Base-by-base conservation (phyloP, 2,888 invertebrate genomes). In the Pseudolycoriella hygida region DNA sequence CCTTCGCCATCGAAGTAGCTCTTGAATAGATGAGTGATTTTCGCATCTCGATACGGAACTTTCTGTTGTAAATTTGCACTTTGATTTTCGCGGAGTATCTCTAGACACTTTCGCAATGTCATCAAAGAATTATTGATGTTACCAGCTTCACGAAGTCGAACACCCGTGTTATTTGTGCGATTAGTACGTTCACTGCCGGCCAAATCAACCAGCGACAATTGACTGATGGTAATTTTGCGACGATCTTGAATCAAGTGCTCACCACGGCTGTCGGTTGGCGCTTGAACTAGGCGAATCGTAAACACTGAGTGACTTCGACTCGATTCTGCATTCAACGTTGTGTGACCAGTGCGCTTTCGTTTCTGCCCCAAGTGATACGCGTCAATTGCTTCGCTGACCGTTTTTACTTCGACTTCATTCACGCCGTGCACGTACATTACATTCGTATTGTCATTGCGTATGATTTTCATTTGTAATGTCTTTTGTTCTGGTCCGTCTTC, bases 1-100 rank as follows among this genome's bases (percentile, higher is more conserved):
- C 97, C 96, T 60, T 93, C 87, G 0, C 96, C 94, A 61, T 98
- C 97, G 61, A 98, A 97, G 67, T 85, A 98, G 60, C 87, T 94
- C 62, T 96, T 96, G 62, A 98, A 96, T 46, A 96, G 70, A 65
- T 89, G 87, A 0, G 97, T 98, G 10, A 98, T 73, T 55, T 90
- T 87, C 0, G 89, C 86, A 56, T 97, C 94, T 19, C 97, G 70
- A 61, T 96, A 98, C 0, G 97, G 96, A 1, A 97, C 88, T 66
- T 89, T 78, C 60, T 83, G 86, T 46, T 69, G 75, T 0, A 72
- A n/a, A n/a, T n/a, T 63, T 12, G 73, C 72, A 17, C 67, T 73
- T 12, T 94, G 94, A 62, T 94, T 96, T 56, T 94, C 93, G 41
- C 94, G 68, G 50, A 97, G 67, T 32, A 78, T 75, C 62, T 98